Percentiles rank a stretch among this genome's conserved stretches.
phyloP scores from a whole-genome alignment of 2,797 vertebrate species.

The Coregonus sp. region DNA sequence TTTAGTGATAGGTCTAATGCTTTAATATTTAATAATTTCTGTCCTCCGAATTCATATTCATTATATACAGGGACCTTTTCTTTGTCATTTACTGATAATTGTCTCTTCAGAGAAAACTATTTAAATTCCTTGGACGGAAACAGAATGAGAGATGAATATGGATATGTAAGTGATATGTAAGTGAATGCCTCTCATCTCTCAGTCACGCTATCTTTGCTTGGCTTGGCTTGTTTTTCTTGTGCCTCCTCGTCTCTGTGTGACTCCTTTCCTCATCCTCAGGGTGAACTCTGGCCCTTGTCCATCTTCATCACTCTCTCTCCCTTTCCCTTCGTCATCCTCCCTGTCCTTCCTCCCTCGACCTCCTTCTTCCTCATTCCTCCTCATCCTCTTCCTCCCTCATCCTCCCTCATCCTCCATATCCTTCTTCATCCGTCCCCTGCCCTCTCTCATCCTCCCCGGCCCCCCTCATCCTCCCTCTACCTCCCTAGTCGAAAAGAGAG shows the following conservation, averaged over 20 bases:
- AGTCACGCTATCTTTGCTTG: neutral
- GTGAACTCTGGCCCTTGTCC: neutral
- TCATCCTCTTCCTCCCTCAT: slow-evolving; percentile 1
- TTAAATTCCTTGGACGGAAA: neutral
- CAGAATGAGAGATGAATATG: neutral
- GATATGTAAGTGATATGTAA: neutral
- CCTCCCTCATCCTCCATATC: neutral
- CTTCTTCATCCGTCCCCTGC: neutral
- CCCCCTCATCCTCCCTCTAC: neutral
- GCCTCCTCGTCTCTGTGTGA: neutral
- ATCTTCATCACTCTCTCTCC: neutral
- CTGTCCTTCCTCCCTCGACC: neutral
- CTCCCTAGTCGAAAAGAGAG: neutral
- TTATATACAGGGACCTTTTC: neutral
- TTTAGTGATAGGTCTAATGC: too few species aligned
- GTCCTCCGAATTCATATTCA: too few species aligned
- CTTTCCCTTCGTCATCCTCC: neutral
- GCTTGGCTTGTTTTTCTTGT: neutral
- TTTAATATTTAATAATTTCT: too few species aligned
- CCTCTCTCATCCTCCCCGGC: neutral
- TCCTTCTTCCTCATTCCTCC: neutral
- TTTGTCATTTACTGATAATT: neutral
- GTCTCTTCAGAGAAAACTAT: neutral
- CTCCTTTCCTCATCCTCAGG: neutral
- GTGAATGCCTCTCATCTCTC: neutral